phyloP scores from a whole-genome alignment of 64 coral and sea anemone species.

The Stichodactyla helianthus region DNA sequence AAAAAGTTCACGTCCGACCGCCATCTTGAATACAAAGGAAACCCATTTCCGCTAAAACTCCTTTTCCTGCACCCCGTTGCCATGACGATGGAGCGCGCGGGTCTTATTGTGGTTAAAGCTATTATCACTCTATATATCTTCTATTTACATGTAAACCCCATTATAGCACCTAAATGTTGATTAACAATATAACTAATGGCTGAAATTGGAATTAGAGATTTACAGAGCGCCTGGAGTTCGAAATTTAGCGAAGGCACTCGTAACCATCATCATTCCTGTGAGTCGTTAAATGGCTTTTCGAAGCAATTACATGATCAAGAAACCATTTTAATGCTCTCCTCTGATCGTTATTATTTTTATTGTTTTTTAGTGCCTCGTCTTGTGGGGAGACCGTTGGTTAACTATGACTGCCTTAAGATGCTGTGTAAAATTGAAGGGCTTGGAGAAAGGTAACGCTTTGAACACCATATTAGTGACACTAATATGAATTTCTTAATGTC shows the following conservation, averaged over 20 bases:
- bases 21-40: constrained; percentile 28
- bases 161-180: background rate
- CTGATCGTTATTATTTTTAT: background rate
- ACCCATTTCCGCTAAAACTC: background rate
- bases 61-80: background rate
- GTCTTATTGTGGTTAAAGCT: background rate
- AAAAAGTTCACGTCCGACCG: constrained; percentile 1
- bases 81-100: background rate
- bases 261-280: constrained; percentile 56
- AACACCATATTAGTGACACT: background rate
- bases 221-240: constrained; percentile 46
- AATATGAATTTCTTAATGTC: background rate
- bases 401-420: constrained; percentile 62
- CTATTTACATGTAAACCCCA: background rate
- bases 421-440: constrained; percentile 61
- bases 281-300: constrained; percentile 15
- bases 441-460: constrained; percentile 49
- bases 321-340: background rate
- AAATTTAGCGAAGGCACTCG: constrained; percentile 66
- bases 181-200: background rate
- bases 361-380: constrained; percentile 66
- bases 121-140: background rate
- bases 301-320: background rate
- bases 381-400: constrained; percentile 62
- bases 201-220: background rate